Conservation (phyloP, 2,797 vertebrate genomes). For the Chiloscyllium punctatum region DNA sequence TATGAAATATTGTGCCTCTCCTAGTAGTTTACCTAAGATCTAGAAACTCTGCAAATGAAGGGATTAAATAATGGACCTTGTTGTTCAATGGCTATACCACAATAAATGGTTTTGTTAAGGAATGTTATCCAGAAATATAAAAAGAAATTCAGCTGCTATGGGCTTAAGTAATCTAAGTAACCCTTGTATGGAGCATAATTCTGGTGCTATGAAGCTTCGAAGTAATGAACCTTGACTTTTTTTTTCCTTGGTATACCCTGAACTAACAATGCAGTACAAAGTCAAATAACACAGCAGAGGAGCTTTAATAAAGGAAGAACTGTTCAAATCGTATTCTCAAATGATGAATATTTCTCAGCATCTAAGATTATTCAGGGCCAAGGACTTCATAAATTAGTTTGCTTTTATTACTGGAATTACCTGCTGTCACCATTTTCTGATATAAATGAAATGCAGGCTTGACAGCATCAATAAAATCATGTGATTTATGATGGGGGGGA, state of each 20-base stretch:
- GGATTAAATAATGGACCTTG: background rate
- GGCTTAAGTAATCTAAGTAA: background rate
- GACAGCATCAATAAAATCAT: background rate
- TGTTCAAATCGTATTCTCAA: background rate
- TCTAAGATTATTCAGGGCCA: background rate
- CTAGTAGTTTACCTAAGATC: background rate
- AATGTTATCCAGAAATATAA: background rate
- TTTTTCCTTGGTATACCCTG: background rate
- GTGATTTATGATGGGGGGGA: background rate
- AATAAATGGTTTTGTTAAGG: background rate
- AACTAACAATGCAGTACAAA: background rate
- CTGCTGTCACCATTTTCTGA: background rate
- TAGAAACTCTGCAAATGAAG: background rate
- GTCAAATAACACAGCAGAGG: background rate
- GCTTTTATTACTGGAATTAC: background rate
- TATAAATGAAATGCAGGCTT: background rate
- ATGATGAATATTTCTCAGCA: constrained; percentile 6
- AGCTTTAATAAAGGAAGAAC: background rate
- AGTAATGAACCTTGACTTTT: background rate
- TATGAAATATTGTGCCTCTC: background rate
- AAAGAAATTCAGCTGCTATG: background rate
- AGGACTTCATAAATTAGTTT: background rate
- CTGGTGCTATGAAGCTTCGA: background rate
- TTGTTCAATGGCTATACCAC: background rate
- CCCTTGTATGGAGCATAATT: background rate